Evolutionary conservation across 1,140 invertebrate genomes (phyloP).

Genomic region (Semibalanus balanoides): DNA sequence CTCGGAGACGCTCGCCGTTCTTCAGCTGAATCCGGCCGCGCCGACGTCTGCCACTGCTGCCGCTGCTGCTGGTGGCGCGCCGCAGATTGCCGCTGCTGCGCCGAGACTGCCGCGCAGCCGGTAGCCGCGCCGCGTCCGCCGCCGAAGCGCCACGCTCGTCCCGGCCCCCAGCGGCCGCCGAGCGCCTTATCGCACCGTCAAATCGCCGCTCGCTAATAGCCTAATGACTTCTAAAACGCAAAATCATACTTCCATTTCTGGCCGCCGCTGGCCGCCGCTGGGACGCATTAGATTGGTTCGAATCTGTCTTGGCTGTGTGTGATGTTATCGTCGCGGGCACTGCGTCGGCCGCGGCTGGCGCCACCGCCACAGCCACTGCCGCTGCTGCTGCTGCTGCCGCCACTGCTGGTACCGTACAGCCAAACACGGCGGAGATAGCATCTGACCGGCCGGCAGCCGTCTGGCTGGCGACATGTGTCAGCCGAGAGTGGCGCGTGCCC

Average conservation of each 20-base stretch:
- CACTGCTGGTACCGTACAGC: not conserved
- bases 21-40: no score
- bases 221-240: slow-evolving; percentile 2
- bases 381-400: no score
- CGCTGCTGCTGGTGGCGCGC: no score
- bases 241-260: slow-evolving; percentile 2
- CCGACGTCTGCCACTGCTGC: no score
- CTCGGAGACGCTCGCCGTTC: no score
- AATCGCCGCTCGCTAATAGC: not conserved
- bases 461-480: no score
- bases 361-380: no score
- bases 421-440: not conserved
- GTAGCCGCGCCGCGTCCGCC: not conserved
- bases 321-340: not conserved
- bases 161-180: not conserved
- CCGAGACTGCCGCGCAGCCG: no score
- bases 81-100: no score
- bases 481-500: not conserved
- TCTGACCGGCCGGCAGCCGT: not conserved
- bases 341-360: no score
- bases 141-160: not conserved
- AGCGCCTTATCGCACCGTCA: not conserved
- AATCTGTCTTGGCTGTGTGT: not conserved
- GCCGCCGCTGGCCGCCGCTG: no score
- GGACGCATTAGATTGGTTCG: not conserved